Conservation (phyloP, 1,140 invertebrate species). For the Drosophila mojavensis region DNA sequence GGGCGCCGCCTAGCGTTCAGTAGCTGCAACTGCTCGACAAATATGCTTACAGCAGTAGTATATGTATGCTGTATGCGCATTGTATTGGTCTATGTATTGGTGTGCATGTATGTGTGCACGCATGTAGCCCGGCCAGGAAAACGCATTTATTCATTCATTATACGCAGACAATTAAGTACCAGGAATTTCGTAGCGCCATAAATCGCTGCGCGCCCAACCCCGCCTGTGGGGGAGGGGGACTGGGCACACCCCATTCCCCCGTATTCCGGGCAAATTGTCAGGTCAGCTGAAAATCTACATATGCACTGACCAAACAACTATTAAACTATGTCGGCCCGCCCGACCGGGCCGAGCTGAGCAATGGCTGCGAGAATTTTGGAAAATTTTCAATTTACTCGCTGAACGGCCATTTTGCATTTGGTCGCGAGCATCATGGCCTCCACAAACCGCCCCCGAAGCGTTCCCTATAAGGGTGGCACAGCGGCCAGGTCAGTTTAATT, state of each 20-base stretch:
- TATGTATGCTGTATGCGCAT: background rate
- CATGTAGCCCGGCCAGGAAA: constrained; percentile 16
- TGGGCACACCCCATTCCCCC: background rate
- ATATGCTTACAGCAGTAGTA: constrained; percentile 31
- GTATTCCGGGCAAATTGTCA: constrained; percentile 58
- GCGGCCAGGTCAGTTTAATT: constrained; percentile 59
- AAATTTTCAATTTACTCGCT: constrained; percentile 73
- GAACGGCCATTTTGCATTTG: constrained; percentile 71
- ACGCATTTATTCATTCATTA: constrained; percentile 80
- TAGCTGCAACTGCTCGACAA: constrained; percentile 39
- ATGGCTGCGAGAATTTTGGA: constrained; percentile 46
- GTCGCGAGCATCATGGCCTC: constrained; percentile 61
- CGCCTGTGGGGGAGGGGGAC: background rate
- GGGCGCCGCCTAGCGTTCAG: constrained; percentile 28
- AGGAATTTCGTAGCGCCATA: constrained; percentile 77
- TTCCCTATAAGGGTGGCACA: constrained; percentile 35
- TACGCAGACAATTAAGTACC: constrained; percentile 82
- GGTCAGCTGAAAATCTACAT: constrained; percentile 81
- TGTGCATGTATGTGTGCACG: background rate
- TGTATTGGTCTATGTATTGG: no score
- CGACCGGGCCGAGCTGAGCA: background rate
- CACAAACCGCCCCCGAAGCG: constrained; percentile 53
- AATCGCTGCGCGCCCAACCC: constrained; percentile 36
- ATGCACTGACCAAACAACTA: constrained; percentile 80
- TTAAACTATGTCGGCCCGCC: constrained; percentile 62